Evolutionary conservation across 2,888 invertebrate genomes (phyloP).

Genomic region (Branchellion lobata): DNA sequence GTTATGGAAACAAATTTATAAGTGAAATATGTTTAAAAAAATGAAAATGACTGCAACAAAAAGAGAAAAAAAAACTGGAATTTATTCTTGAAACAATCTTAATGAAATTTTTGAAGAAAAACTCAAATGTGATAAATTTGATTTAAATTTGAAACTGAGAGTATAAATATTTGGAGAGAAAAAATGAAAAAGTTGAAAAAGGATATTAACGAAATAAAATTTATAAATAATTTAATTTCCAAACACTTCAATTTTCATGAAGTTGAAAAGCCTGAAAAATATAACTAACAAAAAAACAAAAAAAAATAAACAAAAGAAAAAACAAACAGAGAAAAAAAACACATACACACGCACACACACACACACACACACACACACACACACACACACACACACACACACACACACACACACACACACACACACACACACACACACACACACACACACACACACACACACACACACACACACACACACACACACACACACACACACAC

Average conservation of each 20-base stretch:
- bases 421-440: slow-evolving; percentile 31
- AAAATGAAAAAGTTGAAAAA: neutral
- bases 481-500: slow-evolving; percentile 7
- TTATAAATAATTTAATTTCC: too few relatives aligned
- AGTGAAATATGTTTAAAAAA: too few relatives aligned
- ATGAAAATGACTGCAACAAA: too few relatives aligned
- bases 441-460: neutral
- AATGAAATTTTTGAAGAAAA: too few relatives aligned
- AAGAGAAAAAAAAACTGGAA: too few relatives aligned
- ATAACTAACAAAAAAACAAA: neutral
- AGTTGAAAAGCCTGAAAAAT: too few relatives aligned
- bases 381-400: slow-evolving; percentile 32
- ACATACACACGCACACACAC: slow-evolving; percentile 26
- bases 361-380: slow-evolving; percentile 37
- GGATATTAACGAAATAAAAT: too few relatives aligned
- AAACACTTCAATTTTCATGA: too few relatives aligned
- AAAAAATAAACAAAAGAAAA: neutral
- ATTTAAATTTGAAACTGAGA: too few relatives aligned
- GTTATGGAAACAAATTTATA: too few relatives aligned
- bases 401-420: slow-evolving; percentile 38
- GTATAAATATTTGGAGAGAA: neutral
- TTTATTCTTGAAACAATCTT: too few relatives aligned
- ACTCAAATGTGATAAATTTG: too few relatives aligned
- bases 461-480: slow-evolving; percentile 5
- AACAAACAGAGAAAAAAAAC: neutral